Conservation (phyloP, 2,113 vertebrate species). For the Bolborhynchus lineola region DNA sequence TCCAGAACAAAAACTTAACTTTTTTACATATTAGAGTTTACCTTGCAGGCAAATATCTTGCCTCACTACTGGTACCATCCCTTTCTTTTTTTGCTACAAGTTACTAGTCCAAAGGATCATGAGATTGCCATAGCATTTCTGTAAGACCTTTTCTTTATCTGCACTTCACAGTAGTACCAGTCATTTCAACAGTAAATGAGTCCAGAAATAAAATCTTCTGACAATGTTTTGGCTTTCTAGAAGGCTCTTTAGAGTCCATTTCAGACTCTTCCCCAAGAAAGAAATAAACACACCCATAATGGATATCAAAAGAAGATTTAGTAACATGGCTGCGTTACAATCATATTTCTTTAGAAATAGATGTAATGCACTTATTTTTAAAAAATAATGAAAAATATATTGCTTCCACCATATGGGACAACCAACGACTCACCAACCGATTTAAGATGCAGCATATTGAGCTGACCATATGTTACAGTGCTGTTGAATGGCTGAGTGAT, state of each 20-base stretch:
- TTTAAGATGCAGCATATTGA: conserved; percentile 90
- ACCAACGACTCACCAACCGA: conserved; percentile 83
- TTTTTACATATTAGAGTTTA: neutral
- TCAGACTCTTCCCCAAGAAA: neutral
- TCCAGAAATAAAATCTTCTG: neutral
- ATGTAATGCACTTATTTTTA: conserved; percentile 63
- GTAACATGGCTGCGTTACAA: conserved; percentile 47
- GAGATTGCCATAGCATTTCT: neutral
- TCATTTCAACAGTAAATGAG: neutral
- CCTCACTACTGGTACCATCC: neutral
- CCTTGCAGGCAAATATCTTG: neutral
- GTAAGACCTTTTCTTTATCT: neutral
- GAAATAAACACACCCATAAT: neutral
- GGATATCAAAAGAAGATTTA: conserved; percentile 56
- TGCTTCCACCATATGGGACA: conserved; percentile 83
- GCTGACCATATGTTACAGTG: conserved; percentile 88
- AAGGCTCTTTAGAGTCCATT: neutral
- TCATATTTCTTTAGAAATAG: conserved; percentile 72
- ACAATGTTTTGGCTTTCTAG: neutral
- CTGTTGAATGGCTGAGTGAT: conserved; percentile 87
- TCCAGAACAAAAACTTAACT: neutral
- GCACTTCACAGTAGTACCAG: neutral
- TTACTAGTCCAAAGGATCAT: neutral
- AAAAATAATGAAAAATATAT: conserved; percentile 80
- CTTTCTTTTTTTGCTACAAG: neutral